Evolutionary conservation across 2,113 vertebrate genomes (phyloP), one percentile per base, ranked within the genome.

Genomic region (Astatotilapia flaviijosephi): DNA sequence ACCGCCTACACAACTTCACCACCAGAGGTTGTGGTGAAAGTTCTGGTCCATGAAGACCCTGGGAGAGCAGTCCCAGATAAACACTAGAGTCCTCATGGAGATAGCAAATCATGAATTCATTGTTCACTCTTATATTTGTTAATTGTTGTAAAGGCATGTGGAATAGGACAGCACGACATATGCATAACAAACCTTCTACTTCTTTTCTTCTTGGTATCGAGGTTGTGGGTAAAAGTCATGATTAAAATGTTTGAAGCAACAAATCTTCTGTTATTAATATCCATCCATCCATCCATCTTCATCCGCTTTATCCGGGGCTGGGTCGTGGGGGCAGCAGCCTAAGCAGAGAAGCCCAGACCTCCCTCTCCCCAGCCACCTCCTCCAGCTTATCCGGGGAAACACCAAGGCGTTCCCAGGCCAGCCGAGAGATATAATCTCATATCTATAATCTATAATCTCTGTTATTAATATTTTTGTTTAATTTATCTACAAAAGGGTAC

Each of bases 11-110:
- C 56, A 62, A n/a, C 6, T 13, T 68, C 33, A 68, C 33, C 19
- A 68, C 11, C 6, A 37, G 89, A 92, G 11, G 12, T 95, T 42
- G 15, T 94, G 79, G 95, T 96, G 68, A 89, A 95, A 12, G 94
- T 93, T 79, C 80, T 95, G 58, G 86, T 96, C 12, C 95, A 96
- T 35, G 31, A 82, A 4, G 62, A 90, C 3, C 93, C 83, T 37
- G 56, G 11, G 37, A 77, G 33, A 60, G 14, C n/a, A 21, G 42
- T 33, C 8, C 5, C 40, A 65, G 54, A 84, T 54, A 10, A 73
- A 33, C 15, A 73, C 11, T 31, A 75, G n/a, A 14, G 2, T 70
- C 26, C 10, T 33, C 23, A 31, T 49, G 10, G 26, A 33, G 73
- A 33, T 31, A 51, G 6, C 70, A 31, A 49, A 47, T 49, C 15